Conservation (phyloP, 2,888 invertebrate species). For the Tanypteryx hageni region DNA sequence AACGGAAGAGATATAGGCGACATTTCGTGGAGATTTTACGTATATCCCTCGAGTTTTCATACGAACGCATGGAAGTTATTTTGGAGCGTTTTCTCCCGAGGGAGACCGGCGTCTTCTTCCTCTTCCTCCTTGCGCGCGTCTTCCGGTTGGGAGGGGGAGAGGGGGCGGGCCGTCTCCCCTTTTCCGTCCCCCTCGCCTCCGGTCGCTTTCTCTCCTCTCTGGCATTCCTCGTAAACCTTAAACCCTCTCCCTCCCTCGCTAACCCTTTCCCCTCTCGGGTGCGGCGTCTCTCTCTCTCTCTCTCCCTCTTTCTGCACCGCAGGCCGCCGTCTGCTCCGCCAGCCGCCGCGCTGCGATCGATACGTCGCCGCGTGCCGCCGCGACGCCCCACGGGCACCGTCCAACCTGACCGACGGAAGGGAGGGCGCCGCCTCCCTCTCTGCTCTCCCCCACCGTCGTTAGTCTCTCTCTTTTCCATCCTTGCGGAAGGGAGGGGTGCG, state of each 20-base stretch:
- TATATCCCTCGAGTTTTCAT: not conserved
- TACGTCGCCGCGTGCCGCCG: conserved; percentile 4
- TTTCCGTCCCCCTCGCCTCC: too few relatives aligned
- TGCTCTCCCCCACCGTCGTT: not conserved
- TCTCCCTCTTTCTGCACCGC: not conserved
- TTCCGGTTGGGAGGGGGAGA: not conserved
- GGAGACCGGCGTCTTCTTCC: not conserved
- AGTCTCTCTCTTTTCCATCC: not conserved
- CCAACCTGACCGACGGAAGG: conserved; percentile 22
- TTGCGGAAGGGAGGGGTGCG: not conserved
- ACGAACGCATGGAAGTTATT: not conserved
- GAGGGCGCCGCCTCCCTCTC: not conserved
- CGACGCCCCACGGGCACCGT: conserved; percentile 10
- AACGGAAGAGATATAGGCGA: too few relatives aligned
- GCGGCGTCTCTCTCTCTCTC: not conserved
- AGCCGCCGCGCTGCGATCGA: not conserved
- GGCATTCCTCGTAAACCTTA: not conserved
- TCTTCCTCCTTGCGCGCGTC: not conserved
- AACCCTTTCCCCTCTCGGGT: not conserved
- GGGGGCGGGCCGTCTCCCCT: not conserved
- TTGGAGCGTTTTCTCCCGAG: not conserved
- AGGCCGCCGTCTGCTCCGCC: conserved; percentile 6
- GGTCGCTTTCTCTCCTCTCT: not conserved
- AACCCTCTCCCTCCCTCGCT: not conserved
- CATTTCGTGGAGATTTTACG: not conserved